Conservation (phyloP, 2,888 invertebrate species). For the Lapara coniferarum region DNA sequence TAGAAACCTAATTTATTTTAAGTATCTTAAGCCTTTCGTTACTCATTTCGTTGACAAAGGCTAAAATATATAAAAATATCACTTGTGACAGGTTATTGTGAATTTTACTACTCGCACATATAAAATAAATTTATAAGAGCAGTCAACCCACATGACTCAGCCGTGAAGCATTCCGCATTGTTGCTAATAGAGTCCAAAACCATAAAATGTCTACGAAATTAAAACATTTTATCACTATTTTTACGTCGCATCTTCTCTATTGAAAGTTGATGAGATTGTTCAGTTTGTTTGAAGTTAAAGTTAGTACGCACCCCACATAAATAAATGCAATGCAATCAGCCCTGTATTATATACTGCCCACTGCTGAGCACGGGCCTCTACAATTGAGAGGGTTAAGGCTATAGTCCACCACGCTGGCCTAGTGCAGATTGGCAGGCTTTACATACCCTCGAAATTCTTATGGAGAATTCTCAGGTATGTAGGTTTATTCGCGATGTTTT, state of each 20-base stretch:
- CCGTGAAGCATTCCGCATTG: constrained; percentile 13
- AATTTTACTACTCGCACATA: constrained; percentile 14
- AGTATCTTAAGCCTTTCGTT: constrained; percentile 5
- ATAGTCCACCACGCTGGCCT: no score
- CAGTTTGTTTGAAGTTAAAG: no score
- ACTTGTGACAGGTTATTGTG: constrained; percentile 12
- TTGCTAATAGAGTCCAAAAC: constrained; percentile 9
- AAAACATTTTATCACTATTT: not conserved
- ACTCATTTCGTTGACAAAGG: constrained; percentile 13
- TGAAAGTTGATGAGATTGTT: not conserved
- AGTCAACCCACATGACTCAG: constrained; percentile 20
- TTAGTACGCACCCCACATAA: no score
- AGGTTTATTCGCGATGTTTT: no score
- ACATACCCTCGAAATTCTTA: no score
- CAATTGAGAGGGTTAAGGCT: no score
- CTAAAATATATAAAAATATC: not conserved
- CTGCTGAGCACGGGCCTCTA: no score
- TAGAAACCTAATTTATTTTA: constrained; percentile 1
- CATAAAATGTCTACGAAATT: not conserved
- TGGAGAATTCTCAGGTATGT: no score
- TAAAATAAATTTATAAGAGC: constrained; percentile 17
- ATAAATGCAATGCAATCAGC: no score
- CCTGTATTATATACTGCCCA: no score
- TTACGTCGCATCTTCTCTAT: not conserved
- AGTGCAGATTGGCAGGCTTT: no score